A percentile compares a stretch with the other conserved stretches of the same genome.
phyloP scores from a whole-genome alignment of 2,797 vertebrate species.

The Sebastes baramenuke region DNA sequence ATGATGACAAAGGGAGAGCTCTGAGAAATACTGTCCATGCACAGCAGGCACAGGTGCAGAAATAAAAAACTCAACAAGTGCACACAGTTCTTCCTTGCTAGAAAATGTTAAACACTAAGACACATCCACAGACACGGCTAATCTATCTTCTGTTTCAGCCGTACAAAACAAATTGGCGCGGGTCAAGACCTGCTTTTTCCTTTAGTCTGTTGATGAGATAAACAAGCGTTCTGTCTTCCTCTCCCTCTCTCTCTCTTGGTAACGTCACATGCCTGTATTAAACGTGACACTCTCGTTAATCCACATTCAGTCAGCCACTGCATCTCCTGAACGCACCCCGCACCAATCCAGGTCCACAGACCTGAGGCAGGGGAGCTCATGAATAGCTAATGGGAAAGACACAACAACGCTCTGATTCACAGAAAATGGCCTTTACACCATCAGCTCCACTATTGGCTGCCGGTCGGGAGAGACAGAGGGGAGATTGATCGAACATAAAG shows the following conservation, averaged over 20 bases:
- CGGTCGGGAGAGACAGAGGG: slow-evolving; percentile 18
- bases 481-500: slow-evolving; percentile 65
- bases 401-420: slow-evolving; percentile 54
- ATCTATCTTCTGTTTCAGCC: slow-evolving; percentile 61
- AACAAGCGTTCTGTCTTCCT: slow-evolving; percentile 59
- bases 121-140: slow-evolving; percentile 22
- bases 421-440: slow-evolving; percentile 66
- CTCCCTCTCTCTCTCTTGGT: slow-evolving; percentile 6
- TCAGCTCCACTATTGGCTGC: slow-evolving; percentile 51
- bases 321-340: slow-evolving; percentile 32
- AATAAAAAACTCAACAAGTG: slow-evolving; percentile 20
- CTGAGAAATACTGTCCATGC: neutral
- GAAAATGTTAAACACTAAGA: slow-evolving; percentile 19
- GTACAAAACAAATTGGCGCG: slow-evolving; percentile 55
- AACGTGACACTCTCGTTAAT: slow-evolving; percentile 73
- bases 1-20: slow-evolving; percentile 18
- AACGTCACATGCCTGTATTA: slow-evolving; percentile 59
- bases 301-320: slow-evolving; percentile 60
- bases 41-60: neutral
- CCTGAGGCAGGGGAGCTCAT: slow-evolving; percentile 61
- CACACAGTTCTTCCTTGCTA: neutral
- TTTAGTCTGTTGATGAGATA: slow-evolving; percentile 68
- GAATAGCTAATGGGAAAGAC: slow-evolving; percentile 72
- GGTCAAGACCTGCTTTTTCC: slow-evolving; percentile 58
- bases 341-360: slow-evolving; percentile 59